phyloP scores from a whole-genome alignment of 2,888 invertebrate genomes.

The Heliconius ethilla region DNA sequence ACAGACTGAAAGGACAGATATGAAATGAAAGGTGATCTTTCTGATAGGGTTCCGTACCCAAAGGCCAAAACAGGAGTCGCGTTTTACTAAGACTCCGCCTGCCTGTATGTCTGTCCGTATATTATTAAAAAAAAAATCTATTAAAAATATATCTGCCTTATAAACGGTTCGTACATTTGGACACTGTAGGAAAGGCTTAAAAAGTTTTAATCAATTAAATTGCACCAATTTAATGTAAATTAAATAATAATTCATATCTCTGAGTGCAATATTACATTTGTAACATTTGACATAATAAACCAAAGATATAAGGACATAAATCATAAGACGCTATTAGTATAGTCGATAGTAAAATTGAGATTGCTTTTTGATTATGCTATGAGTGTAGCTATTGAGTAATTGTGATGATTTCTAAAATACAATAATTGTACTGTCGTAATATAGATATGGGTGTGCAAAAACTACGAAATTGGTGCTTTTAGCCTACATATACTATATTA shows the following conservation, averaged over 20 bases:
- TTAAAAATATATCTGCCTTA: too few species aligned
- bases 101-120: too few species aligned
- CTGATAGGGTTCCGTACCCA: too few species aligned
- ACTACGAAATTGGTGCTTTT: neutral
- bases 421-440: conserved; percentile 16
- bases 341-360: conserved; percentile 33
- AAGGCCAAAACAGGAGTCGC: too few species aligned
- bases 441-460: neutral
- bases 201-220: too few species aligned
- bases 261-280: neutral
- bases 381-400: conserved; percentile 20
- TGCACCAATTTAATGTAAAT: too few species aligned
- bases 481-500: neutral
- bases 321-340: conserved; percentile 17
- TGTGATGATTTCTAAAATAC: conserved; percentile 15
- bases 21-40: too few species aligned
- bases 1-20: too few species aligned
- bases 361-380: conserved; percentile 36
- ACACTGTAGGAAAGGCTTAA: too few species aligned
- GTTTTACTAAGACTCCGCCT: too few species aligned
- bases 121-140: too few species aligned
- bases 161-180: too few species aligned
- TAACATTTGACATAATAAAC: conserved; percentile 5
- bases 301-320: conserved; percentile 17
- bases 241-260: neutral